These are phyloP conservation scores for human DNA, from an alignment of 2,113 vertebrate genomes.

Conservation along the genomic window GRCh38 chr6:4327501-4328000, in stretches of 20 bases:
- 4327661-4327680: neutral
- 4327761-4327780: neutral
- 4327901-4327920: neutral
- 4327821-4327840: neutral
- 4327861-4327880: neutral
- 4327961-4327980: neutral
- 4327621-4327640: neutral
- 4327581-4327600: neutral
- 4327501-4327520: conserved; percentile 1
- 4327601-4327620: neutral
- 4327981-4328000: neutral
- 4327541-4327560: neutral
- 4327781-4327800: neutral
- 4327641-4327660: neutral
- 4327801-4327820: neutral
- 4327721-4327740: neutral
- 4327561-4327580: neutral
- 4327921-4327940: neutral
- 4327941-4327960: neutral
- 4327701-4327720: neutral
- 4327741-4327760: neutral
- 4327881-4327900: neutral
- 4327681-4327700: neutral
- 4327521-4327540: neutral
- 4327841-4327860: neutral